phyloP scores from a whole-genome alignment of 2,797 vertebrate species.

The Etheostoma perlongum region DNA sequence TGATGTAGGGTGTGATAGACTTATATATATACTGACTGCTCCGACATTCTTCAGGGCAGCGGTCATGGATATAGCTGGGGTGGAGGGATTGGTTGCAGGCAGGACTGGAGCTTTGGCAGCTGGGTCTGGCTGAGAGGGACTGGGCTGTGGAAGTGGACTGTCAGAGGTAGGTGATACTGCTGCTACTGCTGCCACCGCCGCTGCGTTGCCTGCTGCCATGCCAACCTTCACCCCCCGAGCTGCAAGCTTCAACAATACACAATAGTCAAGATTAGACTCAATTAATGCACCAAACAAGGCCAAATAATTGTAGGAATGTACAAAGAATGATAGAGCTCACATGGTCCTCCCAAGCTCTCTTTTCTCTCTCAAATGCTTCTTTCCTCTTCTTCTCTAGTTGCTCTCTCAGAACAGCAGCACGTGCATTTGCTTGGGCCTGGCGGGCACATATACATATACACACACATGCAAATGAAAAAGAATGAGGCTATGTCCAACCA shows the following conservation, averaged over 20 bases:
- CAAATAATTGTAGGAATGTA: neutral
- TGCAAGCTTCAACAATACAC: conserved; percentile 82
- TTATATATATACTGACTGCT: conserved; percentile 85
- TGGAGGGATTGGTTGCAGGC: conserved; percentile 71
- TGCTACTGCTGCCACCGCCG: conserved; percentile 45
- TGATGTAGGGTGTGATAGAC: neutral
- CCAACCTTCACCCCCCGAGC: conserved; percentile 86
- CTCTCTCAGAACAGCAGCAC: conserved; percentile 93
- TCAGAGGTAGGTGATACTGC: conserved; percentile 68
- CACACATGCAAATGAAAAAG: no score
- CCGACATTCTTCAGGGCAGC: conserved; percentile 95
- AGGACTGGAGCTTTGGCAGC: conserved; percentile 78
- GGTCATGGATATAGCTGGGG: conserved; percentile 92
- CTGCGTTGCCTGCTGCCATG: conserved; percentile 71
- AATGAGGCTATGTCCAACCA: neutral
- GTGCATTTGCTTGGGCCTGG: conserved; percentile 92
- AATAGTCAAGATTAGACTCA: conserved; percentile 17
- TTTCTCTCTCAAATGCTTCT: conserved; percentile 94
- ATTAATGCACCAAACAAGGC: neutral
- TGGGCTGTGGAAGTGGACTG: conserved; percentile 50
- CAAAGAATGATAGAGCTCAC: conserved; percentile 78
- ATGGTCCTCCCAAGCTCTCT: conserved; percentile 95
- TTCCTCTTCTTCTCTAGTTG: conserved; percentile 94
- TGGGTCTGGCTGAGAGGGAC: conserved; percentile 72
- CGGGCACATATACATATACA: conserved; percentile 1